Base-by-base conservation (phyloP, 2,888 invertebrate genomes). In the Protonemura montana region DNA sequence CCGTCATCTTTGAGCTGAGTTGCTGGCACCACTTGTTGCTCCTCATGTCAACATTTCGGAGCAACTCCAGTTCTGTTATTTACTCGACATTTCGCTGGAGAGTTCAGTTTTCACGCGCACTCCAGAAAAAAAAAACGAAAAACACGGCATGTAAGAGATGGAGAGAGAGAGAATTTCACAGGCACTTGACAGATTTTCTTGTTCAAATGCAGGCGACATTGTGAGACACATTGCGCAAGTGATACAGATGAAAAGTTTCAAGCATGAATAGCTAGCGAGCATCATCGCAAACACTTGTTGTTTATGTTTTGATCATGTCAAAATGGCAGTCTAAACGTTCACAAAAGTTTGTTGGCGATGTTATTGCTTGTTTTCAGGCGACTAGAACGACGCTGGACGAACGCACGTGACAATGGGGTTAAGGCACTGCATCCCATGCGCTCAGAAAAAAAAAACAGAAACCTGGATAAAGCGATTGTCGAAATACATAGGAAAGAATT, bases 1-100 rank as follows among this genome's bases (percentile, higher is more conserved):
- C 30, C 41, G 42, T 83, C 82, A 83, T 83, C 82, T 83, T 83
- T 26, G 41, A 26, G 27, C 78, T 78, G 78, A 26, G 27, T 78
- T 59, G 59, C 59, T 59, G 78, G 21, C 41, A 27, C 82, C 82
- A 83, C 82, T 83, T 83, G 82, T 83, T 83, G 82, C 82, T 59
- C 27, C 81, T 30, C 41, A 41, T 83, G 82, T 83, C 82, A 83
- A 83, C 82, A 83, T 42, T 35, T 30, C 59, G 59, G 59, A 10
- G 59, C 59, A 59, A 59, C 59, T 59, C 59, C 59, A 59, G 59
- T 59, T 59, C 59, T 59, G 59, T 59, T 59, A 59, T 59, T 59
- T 59, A 59, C 59, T 59, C 59, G 59, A 59, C 59, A 21, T 3
- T 59, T 59, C 59, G 59, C 59, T 59, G 16, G 59, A 59, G 59